These are phyloP conservation scores for Catajapyx aquilonaris DNA, from an alignment of 1,140 invertebrate species.

Conservation along the genomic window DNA sequence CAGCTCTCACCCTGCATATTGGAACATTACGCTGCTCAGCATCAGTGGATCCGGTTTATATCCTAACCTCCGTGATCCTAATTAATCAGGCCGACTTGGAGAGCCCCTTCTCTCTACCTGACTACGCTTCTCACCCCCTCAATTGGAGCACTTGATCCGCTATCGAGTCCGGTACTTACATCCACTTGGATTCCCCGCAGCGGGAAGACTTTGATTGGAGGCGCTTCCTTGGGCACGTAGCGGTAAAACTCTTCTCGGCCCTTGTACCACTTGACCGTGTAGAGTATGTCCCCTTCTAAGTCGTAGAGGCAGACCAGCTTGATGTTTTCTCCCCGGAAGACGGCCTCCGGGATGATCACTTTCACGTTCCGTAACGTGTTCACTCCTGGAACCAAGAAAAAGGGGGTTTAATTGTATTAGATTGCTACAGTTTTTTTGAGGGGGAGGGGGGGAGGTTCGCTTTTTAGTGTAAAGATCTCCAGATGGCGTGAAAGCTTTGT, in stretches of 20 bases:
- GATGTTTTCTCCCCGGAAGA: conserved; percentile 43
- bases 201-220: conserved; percentile 38
- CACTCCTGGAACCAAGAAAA: conserved; percentile 26
- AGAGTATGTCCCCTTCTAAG: conserved; percentile 46
- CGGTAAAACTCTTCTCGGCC: conserved; percentile 59
- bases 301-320: conserved; percentile 57
- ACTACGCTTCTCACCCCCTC: too few species aligned
- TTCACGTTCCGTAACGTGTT: conserved; percentile 42
- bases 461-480: too few species aligned
- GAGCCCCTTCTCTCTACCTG: too few species aligned
- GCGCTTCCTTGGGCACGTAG: conserved; percentile 41
- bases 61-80: too few species aligned
- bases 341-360: conserved; percentile 48
- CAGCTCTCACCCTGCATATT: too few species aligned
- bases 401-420: background rate
- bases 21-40: too few species aligned
- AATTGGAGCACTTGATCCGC: too few species aligned
- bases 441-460: too few species aligned
- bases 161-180: conserved; percentile 50
- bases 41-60: too few species aligned
- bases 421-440: too few species aligned
- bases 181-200: conserved; percentile 44
- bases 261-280: conserved; percentile 66
- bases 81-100: too few species aligned
- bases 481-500: too few species aligned